These are phyloP conservation scores for Spilogale gracilis DNA, from an alignment of 2,113 vertebrate genomes.

Conservation along the genomic window DNA sequence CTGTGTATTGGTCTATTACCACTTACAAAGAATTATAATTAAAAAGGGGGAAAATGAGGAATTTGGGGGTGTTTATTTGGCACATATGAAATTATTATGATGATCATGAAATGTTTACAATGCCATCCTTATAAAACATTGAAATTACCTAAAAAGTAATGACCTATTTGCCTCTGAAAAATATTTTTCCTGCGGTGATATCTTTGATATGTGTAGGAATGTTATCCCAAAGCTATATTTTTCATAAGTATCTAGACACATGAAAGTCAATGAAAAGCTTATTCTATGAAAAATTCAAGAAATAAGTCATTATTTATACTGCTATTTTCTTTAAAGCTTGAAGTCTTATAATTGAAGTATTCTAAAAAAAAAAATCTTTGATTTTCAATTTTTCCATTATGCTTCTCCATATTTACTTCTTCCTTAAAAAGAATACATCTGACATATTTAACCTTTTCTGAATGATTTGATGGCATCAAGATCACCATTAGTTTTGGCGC, in stretches of 20 bases:
- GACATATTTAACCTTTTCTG: not conserved
- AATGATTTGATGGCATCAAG: not conserved
- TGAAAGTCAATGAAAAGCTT: not conserved
- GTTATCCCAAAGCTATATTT: not conserved
- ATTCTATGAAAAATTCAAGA: not conserved
- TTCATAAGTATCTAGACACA: not conserved
- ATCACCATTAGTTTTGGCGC: not conserved
- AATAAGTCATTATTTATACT: not conserved
- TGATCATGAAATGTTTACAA: not conserved
- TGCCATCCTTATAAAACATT: not conserved
- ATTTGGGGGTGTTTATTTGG: not conserved
- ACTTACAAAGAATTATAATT: not conserved
- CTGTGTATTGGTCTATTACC: not conserved
- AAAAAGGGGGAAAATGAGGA: not conserved
- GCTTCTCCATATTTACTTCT: not conserved
- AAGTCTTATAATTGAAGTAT: not conserved
- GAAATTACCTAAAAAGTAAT: not conserved
- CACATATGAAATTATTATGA: not conserved
- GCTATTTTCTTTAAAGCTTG: not conserved
- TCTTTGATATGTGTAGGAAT: not conserved
- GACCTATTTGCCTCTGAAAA: not conserved
- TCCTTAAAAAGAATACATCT: not conserved
- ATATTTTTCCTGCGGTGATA: not conserved
- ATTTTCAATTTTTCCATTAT: not conserved
- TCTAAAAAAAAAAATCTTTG: not conserved